Conservation (phyloP, 2,888 invertebrate genomes). For the Margaritifera margaritifera region DNA sequence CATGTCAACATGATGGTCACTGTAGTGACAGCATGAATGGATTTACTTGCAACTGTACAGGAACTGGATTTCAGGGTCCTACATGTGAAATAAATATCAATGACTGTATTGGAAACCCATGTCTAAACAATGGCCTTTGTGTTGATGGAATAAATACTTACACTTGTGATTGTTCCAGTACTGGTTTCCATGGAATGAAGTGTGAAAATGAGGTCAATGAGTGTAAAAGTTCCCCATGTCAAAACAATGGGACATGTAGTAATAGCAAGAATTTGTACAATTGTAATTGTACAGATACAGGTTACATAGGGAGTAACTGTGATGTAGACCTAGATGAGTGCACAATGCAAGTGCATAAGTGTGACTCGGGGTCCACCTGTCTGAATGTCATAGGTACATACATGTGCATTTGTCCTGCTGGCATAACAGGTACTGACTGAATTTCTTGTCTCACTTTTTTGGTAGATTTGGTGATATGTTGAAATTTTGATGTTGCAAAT, state of each 20-base stretch:
- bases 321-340: constrained; percentile 50
- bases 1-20: constrained; percentile 55
- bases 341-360: constrained; percentile 28
- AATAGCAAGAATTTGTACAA: constrained; percentile 36
- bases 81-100: constrained; percentile 42
- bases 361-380: constrained; percentile 40
- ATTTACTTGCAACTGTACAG: constrained; percentile 50
- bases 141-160: constrained; percentile 47
- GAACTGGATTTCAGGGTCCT: constrained; percentile 51
- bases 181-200: constrained; percentile 49
- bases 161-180: constrained; percentile 56
- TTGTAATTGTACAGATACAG: constrained; percentile 49
- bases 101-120: constrained; percentile 45
- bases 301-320: constrained; percentile 43
- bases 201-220: constrained; percentile 32
- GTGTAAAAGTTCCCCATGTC: constrained; percentile 45
- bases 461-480: too few relatives aligned
- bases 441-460: too few relatives aligned
- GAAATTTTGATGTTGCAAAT: too few relatives aligned
- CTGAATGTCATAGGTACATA: constrained; percentile 43
- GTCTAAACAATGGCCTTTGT: constrained; percentile 54
- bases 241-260: constrained; percentile 51
- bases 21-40: constrained; percentile 45
- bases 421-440: constrained; percentile 26
- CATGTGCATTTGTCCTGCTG: constrained; percentile 43